These are phyloP conservation scores for Zosterops japonicus DNA, from an alignment of 2,113 vertebrate species.

Conservation along the genomic window DNA sequence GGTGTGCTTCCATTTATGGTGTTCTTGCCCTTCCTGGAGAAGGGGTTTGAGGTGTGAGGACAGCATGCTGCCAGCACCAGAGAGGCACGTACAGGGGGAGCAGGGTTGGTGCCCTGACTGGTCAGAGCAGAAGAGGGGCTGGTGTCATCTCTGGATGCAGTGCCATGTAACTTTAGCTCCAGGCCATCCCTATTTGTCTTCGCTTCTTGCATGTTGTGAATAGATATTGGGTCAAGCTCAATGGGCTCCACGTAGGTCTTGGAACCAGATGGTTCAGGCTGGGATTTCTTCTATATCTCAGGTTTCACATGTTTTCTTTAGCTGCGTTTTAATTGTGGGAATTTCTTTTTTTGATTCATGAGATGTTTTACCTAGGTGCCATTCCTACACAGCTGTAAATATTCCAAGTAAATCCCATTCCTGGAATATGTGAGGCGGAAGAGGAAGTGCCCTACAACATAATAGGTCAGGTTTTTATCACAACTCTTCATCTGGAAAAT, in stretches of 20 bases:
- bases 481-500: not conserved
- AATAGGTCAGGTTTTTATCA: not conserved
- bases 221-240: slow-evolving; percentile 59
- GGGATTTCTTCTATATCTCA: slow-evolving; percentile 63
- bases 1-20: rapidly evolving
- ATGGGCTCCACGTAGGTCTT: slow-evolving; percentile 26
- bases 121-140: not conserved
- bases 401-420: not conserved
- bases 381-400: not conserved
- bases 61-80: rapidly evolving
- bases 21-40: not conserved
- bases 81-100: not conserved
- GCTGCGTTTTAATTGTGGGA: slow-evolving; percentile 37
- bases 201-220: slow-evolving; percentile 59
- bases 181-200: slow-evolving; percentile 17
- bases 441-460: not conserved
- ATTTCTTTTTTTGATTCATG: not conserved
- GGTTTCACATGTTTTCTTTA: slow-evolving; percentile 51
- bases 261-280: slow-evolving; percentile 59
- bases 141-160: not conserved
- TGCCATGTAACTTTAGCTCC: not conserved
- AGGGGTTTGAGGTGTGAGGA: not conserved
- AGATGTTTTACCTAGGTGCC: not conserved
- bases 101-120: rapidly evolving
- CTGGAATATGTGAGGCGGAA: not conserved